Evolutionary conservation across 2,113 vertebrate species (phyloP).

Genomic region (Sorex fumeus): DNA sequence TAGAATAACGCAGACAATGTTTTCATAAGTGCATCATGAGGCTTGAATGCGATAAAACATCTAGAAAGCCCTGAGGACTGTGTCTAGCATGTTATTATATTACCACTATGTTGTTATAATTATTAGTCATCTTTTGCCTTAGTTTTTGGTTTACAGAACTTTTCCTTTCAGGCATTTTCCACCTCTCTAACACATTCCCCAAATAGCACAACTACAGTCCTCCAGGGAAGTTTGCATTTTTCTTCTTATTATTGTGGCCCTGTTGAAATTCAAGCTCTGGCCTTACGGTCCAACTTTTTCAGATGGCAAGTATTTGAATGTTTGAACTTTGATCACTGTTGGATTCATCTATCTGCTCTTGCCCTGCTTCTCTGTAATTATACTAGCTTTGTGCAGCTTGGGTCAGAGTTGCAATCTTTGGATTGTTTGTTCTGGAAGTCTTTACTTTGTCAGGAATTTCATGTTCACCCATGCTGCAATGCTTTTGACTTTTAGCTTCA

Average conservation of each 20-base stretch:
- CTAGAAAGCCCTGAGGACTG: conserved; percentile 18
- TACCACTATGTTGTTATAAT: conserved; percentile 12
- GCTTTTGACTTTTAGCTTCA: conserved; percentile 25
- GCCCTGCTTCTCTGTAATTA: conserved; percentile 53
- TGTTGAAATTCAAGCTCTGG: conserved; percentile 22
- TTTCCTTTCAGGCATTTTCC: background rate
- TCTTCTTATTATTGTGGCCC: conserved; percentile 17
- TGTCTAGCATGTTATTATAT: background rate
- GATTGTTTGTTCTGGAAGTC: conserved; percentile 20
- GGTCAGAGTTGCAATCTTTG: conserved; percentile 36
- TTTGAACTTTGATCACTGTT: conserved; percentile 24
- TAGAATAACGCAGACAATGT: background rate
- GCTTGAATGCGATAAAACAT: conserved; percentile 21
- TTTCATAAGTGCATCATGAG: background rate
- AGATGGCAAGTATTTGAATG: background rate
- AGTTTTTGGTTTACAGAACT: background rate
- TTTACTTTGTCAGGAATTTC: conserved; percentile 24
- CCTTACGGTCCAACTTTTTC: background rate
- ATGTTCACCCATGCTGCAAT: background rate
- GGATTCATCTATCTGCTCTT: conserved; percentile 29
- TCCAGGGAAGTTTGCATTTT: conserved; percentile 8
- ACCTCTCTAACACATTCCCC: conserved; percentile 23
- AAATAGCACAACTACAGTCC: background rate
- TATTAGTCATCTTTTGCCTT: background rate
- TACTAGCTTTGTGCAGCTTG: background rate